Conservation (phyloP, 2,113 vertebrate genomes). For the Noturus placidus region DNA sequence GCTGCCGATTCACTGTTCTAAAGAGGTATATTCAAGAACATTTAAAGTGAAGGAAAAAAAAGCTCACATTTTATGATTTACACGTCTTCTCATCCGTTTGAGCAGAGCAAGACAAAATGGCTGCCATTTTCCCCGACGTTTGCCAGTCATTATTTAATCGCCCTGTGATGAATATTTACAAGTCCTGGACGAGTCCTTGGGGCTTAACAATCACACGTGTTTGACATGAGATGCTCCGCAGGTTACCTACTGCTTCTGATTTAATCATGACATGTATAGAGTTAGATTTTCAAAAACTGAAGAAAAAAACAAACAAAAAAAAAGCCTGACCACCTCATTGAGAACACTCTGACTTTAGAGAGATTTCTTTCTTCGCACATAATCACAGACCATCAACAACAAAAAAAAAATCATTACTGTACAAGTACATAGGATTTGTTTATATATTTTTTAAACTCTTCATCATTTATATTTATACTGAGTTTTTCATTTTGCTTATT, state of each 20-base stretch:
- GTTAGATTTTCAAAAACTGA: conserved; percentile 57
- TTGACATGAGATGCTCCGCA: conserved; percentile 57
- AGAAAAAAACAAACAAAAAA: conserved; percentile 59
- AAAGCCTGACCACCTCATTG: conserved; percentile 53
- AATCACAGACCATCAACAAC: conserved; percentile 75
- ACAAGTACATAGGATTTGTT: conserved; percentile 82
- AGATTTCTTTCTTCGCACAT: conserved; percentile 65
- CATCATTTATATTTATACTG: conserved; percentile 79
- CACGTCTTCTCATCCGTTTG: conserved; percentile 26
- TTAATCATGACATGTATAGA: conserved; percentile 61
- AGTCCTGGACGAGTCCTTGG: conserved; percentile 53
- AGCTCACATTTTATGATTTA: conserved; percentile 50
- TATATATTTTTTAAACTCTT: conserved; percentile 81
- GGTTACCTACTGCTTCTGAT: conserved; percentile 60
- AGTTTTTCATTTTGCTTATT: conserved; percentile 56
- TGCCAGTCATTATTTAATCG: conserved; percentile 64
- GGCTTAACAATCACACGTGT: conserved; percentile 49
- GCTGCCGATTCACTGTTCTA: conserved; percentile 66
- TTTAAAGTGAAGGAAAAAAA: conserved; percentile 63
- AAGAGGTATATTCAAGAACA: conserved; percentile 77
- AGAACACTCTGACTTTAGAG: conserved; percentile 38
- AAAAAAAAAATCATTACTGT: conserved; percentile 73
- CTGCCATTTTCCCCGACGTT: conserved; percentile 65
- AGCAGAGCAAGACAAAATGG: conserved; percentile 67
- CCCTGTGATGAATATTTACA: conserved; percentile 76